Base-by-base conservation (phyloP, 2,113 vertebrate genomes). In the cattle (Bos taurus) region DNA sequence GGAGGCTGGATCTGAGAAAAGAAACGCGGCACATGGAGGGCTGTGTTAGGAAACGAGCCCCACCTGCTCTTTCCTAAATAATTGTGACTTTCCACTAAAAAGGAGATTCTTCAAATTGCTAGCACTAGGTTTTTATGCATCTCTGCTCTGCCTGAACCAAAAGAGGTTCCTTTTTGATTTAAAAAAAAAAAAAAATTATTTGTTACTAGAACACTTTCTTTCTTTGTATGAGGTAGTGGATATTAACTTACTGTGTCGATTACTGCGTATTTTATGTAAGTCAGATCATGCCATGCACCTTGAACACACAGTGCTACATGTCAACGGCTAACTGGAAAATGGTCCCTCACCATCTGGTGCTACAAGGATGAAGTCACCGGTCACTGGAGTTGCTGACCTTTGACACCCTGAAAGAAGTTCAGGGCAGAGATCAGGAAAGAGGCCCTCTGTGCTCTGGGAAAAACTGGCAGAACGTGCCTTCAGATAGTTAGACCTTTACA, bases 221-320 rank as follows among this genome's bases (percentile, higher is more conserved):
- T 64, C 54, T 50, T 50, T 64, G 33, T 46, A 4, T 17, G 40
- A 86, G 52, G 8, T 48, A 43, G 46, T 1, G 23, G 52, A 7
- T 30, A 3, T 28, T 50, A 36, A 74, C 50, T 33, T 25, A 40
- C 14, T 9, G 30, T 28, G 81, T 40, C 1, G 2, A 26, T 48
- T 43, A 21, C 7, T 36, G 46, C 0, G 3, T 43, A 5, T 10
- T 56, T 5, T 9, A 21, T 9, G 21, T 17, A 28, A 17, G 60
- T 17, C 36, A 48, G 8, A 33, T 26, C 4, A 12, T 2, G 5
- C 36, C 2, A 14, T 11, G 19, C 17, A 13, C 60, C 36, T 46
- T 48, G 13, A 23, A n/a, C 19, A 17, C 12, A 33, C 7, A 0
- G 60, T 26, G 90, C n/a, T 21, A 6, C 5, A 17, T 26, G 62